These are phyloP conservation scores for Penaeus indicus DNA, from an alignment of 1,140 invertebrate species.

Conservation along the genomic window DNA sequence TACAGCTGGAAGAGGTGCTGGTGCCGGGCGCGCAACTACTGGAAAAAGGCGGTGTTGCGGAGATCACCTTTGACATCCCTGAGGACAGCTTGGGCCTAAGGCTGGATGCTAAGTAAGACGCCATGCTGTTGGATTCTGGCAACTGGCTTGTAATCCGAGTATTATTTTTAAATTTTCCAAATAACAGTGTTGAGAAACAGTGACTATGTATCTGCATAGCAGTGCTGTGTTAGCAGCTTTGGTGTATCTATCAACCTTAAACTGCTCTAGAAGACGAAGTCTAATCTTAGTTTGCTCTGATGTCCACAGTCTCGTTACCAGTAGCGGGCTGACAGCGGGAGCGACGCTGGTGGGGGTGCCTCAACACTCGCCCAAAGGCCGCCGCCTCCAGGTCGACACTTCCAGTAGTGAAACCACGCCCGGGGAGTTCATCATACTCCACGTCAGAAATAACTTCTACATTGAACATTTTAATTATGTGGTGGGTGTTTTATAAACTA, in stretches of 20 bases:
- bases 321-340: constrained; percentile 51
- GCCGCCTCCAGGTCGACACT: constrained; percentile 70
- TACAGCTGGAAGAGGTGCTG: constrained; percentile 48
- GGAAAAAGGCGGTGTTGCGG: constrained; percentile 40
- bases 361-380: constrained; percentile 67
- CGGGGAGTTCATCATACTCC: constrained; percentile 73
- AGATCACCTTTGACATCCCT: constrained; percentile 54
- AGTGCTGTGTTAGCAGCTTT: too few species aligned
- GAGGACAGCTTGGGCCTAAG: constrained; percentile 24
- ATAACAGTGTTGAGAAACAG: too few species aligned
- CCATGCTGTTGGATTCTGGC: neutral
- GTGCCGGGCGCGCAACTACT: constrained; percentile 41
- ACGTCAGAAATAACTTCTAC: constrained; percentile 72
- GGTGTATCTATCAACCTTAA: too few species aligned
- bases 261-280: neutral
- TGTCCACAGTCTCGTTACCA: constrained; percentile 47
- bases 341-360: constrained; percentile 59
- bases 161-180: too few species aligned
- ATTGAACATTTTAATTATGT: constrained; percentile 72
- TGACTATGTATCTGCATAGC: too few species aligned
- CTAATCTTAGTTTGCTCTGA: neutral
- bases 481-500: constrained; percentile 66
- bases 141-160: too few species aligned
- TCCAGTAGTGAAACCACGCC: constrained; percentile 68
- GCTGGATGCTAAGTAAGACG: constrained; percentile 55